A percentile compares a stretch with the other conserved stretches of the same genome.
phyloP scores from a whole-genome alignment of 1,140 invertebrate genomes.

The Papilio glaucus region DNA sequence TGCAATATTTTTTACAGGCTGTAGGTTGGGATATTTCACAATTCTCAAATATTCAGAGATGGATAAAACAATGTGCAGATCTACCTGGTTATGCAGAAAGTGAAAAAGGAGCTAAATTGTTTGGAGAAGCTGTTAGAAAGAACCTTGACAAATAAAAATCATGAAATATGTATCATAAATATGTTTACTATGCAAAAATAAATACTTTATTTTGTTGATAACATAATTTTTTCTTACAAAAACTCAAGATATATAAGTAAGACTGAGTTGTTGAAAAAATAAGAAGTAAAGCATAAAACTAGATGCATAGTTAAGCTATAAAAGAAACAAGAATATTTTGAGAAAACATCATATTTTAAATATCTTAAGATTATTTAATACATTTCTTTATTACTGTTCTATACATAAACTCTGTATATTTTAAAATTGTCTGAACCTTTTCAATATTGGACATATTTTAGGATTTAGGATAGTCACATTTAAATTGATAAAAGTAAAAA shows the following conservation, averaged over 20 bases:
- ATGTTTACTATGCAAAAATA: background rate
- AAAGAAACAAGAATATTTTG: background rate
- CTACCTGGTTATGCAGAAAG: slow-evolving; percentile 84
- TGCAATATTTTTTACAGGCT: slow-evolving; percentile 79
- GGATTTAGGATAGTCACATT: too few species aligned
- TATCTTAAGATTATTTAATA: too few species aligned
- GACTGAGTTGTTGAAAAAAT: too few species aligned
- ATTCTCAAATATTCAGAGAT: slow-evolving; percentile 86
- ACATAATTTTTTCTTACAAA: background rate
- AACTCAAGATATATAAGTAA: background rate
- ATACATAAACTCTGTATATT: too few species aligned
- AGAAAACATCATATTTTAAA: slow-evolving; percentile 32
- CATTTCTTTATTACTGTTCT: too few species aligned
- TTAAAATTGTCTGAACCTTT: too few species aligned
- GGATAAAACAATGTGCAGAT: slow-evolving; percentile 85
- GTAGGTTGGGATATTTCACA: slow-evolving; percentile 86
- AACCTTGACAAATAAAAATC: slow-evolving; percentile 76
- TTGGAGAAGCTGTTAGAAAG: slow-evolving; percentile 82
- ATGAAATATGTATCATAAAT: background rate
- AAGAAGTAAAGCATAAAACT: too few species aligned
- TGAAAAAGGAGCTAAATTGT: slow-evolving; percentile 81
- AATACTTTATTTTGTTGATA: background rate
- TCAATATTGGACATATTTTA: too few species aligned
- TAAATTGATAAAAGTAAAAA: too few species aligned
- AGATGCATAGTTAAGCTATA: background rate